Percentiles rank a stretch among this genome's conserved stretches.
Conservation (phyloP, 2,888 invertebrate genomes). For the Drosophila parthenogenetica region DNA sequence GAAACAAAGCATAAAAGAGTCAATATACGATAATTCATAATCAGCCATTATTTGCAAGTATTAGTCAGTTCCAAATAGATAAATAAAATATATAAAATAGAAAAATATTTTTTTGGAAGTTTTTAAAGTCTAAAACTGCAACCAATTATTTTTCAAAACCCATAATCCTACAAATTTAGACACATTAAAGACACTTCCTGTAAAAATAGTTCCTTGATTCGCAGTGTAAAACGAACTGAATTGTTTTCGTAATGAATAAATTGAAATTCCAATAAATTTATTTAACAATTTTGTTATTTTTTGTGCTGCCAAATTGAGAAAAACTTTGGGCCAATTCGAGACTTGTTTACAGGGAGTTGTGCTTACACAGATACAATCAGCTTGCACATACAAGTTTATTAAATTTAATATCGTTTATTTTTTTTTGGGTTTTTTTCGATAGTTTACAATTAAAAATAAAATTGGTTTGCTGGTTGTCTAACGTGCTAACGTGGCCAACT, state of each 20-base stretch:
- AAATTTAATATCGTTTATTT: conserved; percentile 31
- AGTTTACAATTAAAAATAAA: conserved; percentile 39
- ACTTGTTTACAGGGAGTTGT: conserved; percentile 30
- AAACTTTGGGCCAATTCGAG: conserved; percentile 13
- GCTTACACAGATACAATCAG: conserved; percentile 3
- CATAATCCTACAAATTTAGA: no score
- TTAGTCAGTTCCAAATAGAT: no score
- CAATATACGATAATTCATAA: not conserved
- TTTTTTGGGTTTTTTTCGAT: conserved; percentile 18
- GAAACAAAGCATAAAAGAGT: not conserved
- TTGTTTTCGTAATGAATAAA: not conserved
- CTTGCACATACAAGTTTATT: conserved; percentile 12
- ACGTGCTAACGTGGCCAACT: not conserved
- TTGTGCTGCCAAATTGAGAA: conserved; percentile 19
- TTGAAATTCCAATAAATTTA: conserved; percentile 30
- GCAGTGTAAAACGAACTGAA: not conserved
- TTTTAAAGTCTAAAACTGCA: no score
- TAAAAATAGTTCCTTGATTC: not conserved
- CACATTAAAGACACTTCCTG: no score
- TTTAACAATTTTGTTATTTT: conserved; percentile 44
- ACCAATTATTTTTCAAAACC: no score
- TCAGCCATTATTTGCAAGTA: no score
- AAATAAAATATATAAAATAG: no score
- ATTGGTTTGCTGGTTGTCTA: conserved; percentile 23
- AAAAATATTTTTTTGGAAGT: no score